Evolutionary conservation across 2,797 vertebrate species (phyloP), one percentile per base, ranked within the genome.

Genomic region (Cichlasoma orientale): DNA sequence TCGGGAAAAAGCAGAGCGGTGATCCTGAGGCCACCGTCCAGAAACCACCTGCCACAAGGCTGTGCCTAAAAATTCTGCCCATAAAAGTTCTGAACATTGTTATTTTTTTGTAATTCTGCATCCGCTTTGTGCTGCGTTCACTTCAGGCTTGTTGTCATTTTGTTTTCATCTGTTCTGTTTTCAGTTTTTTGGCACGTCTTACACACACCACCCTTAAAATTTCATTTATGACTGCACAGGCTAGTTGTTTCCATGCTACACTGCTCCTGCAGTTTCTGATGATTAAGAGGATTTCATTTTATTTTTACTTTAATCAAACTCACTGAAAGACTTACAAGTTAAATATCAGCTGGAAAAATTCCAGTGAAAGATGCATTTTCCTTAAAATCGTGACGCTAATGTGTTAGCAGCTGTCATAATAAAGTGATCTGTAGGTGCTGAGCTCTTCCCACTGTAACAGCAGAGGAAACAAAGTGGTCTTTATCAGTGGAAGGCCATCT

Each of bases 401-500:
- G 36, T 5, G 13, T 54, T 31, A 25, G 54, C 1, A 2, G 68
- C 55, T 47, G 14, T 80, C 57, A n/a, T 18, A 55, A 63, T 50
- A 53, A n/a, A 38, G 52, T 59, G 38, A 78, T 63, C 56, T 59
- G 1, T 13, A 68, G 14, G 41, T 78, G 21, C 72, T 44, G 19
- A 61, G 23, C 47, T 75, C 52, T 38, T 61, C 44, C 47, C 6
- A 10, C 36, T 27, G 13, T 38, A 56, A 72, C 63, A 77, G 4
- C 71, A 56, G 72, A 77, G 63, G 74, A 83, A 89, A 84, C 86
- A 74, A 85, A 82, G 81, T 77, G 84, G 75, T 77, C 73, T 23
- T 94, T 95, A 95, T 96, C 94, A 88, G 77, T 16, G 56, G 31
- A 5, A 85, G 58, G 70, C 83, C 90, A 95, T 95, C 95, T 93